Conservation (phyloP, 2,888 invertebrate genomes). For the Osmoderma eremita region DNA sequence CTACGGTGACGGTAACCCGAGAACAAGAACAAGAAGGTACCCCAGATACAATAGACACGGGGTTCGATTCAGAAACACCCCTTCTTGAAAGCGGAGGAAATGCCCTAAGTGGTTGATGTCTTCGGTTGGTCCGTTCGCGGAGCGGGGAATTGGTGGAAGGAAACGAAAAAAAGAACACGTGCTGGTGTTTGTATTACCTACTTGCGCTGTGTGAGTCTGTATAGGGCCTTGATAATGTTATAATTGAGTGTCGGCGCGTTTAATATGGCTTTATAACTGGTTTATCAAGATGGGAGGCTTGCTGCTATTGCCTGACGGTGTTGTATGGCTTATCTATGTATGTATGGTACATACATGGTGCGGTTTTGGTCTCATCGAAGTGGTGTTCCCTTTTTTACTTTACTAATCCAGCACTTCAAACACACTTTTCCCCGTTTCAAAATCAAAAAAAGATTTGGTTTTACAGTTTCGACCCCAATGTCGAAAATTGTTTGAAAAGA, state of each 20-base stretch:
- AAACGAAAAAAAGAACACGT: conserved; percentile 34
- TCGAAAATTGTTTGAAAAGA: no score
- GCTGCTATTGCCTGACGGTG: neutral
- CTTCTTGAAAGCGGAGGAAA: conserved; percentile 59
- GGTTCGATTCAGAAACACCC: conserved; percentile 49
- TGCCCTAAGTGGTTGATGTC: conserved; percentile 54
- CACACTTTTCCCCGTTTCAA: no score
- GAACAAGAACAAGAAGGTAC: conserved; percentile 43
- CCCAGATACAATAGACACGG: conserved; percentile 46
- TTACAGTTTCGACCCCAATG: no score
- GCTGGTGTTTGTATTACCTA: conserved; percentile 31
- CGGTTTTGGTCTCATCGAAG: no score
- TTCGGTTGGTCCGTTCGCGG: conserved; percentile 26
- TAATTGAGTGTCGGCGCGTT: conserved; percentile 30
- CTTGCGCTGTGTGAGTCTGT: neutral
- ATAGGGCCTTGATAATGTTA: conserved; percentile 17
- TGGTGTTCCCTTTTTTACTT: no score
- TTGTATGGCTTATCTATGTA: conserved; percentile 1
- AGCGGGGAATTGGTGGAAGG: conserved; percentile 11
- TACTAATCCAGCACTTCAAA: no score
- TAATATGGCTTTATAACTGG: neutral
- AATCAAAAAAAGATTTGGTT: no score
- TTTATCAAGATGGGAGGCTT: conserved; percentile 17
- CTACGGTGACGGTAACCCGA: conserved; percentile 44
- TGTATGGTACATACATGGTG: no score